These are phyloP conservation scores for Carabus problematicus DNA, from an alignment of 2,888 invertebrate species.

Conservation along the genomic window DNA sequence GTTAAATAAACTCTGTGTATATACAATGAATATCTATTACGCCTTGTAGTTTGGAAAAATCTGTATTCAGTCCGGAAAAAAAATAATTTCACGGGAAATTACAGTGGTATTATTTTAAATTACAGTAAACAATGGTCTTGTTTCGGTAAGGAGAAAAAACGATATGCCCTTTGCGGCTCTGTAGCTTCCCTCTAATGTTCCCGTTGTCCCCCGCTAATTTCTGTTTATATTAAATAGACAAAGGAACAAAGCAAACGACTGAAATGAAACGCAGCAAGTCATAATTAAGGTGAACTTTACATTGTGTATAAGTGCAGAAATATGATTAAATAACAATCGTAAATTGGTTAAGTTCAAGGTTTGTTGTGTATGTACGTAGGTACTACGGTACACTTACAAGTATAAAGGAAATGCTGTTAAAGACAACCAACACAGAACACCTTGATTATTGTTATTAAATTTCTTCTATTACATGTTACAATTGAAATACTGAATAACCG, in stretches of 20 bases:
- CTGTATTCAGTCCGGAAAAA: constrained; percentile 10
- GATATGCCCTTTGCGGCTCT: constrained; percentile 13
- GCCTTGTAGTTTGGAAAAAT: constrained; percentile 2
- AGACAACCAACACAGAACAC: no score
- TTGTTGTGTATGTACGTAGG: not conserved
- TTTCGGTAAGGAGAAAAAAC: constrained; percentile 38
- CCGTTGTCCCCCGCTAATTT: constrained; percentile 35
- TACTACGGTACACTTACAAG: no score
- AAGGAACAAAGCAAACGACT: constrained; percentile 39
- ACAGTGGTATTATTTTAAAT: constrained; percentile 39
- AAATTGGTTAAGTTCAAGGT: constrained; percentile 5
- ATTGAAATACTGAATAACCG: no score
- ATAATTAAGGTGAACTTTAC: constrained; percentile 39
- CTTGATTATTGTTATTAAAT: no score
- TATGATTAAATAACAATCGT: constrained; percentile 33
- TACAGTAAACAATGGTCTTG: constrained; percentile 36
- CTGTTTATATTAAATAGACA: constrained; percentile 40
- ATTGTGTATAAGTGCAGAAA: constrained; percentile 31
- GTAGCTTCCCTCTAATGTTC: constrained; percentile 30
- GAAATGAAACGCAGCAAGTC: constrained; percentile 38
- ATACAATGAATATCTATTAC: constrained; percentile 36
- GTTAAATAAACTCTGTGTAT: constrained; percentile 13
- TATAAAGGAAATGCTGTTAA: no score
- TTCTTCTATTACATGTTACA: no score
- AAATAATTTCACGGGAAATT: constrained; percentile 37